Percentiles rank a stretch among this genome's conserved stretches.
Conservation (phyloP, 2,113 vertebrate species). For the Cercocebus atys region DNA sequence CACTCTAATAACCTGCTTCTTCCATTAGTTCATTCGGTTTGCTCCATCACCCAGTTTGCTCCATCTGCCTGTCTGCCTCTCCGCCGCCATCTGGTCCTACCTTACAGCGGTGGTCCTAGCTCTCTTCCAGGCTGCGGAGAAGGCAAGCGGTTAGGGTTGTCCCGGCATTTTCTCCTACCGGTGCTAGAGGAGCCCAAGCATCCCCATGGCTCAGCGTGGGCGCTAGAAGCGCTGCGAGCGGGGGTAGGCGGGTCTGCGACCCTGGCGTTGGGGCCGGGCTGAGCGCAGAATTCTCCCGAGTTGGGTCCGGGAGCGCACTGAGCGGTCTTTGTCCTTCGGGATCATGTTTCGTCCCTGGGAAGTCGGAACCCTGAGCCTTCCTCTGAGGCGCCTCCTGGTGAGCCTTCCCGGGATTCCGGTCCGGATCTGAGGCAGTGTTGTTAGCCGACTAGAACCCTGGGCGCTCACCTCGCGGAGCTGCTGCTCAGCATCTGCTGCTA, state of each 20-base stretch:
- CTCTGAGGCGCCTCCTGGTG: neutral
- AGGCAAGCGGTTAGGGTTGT: neutral
- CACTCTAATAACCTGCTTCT: neutral
- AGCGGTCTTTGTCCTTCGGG: neutral
- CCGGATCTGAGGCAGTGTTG: neutral
- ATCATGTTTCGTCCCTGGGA: neutral
- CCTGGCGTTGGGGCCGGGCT: rapidly evolving
- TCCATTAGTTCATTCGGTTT: neutral
- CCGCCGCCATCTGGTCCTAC: neutral
- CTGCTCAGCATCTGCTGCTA: neutral
- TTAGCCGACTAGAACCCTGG: neutral
- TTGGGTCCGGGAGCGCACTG: neutral
- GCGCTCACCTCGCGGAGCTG: neutral
- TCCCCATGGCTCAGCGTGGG: neutral
- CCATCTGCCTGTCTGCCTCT: neutral
- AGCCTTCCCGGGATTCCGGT: neutral
- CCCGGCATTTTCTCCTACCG: neutral
- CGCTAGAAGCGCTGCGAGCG: neutral
- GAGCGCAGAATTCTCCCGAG: neutral
- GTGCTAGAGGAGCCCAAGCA: neutral
- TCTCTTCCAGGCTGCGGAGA: neutral
- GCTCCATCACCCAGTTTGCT: neutral
- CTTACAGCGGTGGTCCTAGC: neutral
- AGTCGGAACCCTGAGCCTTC: neutral
- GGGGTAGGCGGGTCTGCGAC: neutral